phyloP scores from a whole-genome alignment of 1,140 invertebrate genomes.

The Melipona quadrifasciata region DNA sequence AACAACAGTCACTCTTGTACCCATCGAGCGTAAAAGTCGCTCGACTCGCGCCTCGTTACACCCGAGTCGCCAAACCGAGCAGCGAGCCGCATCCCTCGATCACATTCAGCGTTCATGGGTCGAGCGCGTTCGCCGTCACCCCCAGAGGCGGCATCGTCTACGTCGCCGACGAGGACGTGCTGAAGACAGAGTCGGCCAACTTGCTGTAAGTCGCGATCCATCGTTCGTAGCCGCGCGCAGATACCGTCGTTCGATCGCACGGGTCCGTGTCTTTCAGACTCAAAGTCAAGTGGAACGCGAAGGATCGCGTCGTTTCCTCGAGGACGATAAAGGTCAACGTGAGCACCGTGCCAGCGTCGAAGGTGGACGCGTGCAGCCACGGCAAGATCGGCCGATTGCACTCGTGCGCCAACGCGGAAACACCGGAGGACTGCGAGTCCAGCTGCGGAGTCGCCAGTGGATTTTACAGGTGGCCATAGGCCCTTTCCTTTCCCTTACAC shows the following conservation, averaged over 20 bases:
- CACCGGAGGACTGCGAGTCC: slow-evolving; percentile 78
- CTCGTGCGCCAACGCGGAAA: slow-evolving; percentile 82
- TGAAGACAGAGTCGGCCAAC: slow-evolving; percentile 73
- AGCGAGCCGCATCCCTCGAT: slow-evolving; percentile 66
- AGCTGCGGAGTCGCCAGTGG: slow-evolving; percentile 83
- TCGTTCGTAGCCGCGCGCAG: not conserved
- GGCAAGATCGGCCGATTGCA: slow-evolving; percentile 66
- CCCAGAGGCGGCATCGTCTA: slow-evolving; percentile 83
- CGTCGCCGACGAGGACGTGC: slow-evolving; percentile 78
- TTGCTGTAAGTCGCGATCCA: slow-evolving; percentile 70
- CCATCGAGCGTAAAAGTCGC: slow-evolving; percentile 62
- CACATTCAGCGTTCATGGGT: slow-evolving; percentile 68
- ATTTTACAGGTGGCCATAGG: slow-evolving; percentile 63
- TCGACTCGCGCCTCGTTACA: slow-evolving; percentile 68
- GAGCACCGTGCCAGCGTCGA: slow-evolving; percentile 72
- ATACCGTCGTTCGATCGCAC: not conserved
- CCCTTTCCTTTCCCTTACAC: not conserved
- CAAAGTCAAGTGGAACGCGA: slow-evolving; percentile 81
- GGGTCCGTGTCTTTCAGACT: slow-evolving; percentile 69
- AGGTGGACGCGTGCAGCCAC: slow-evolving; percentile 67
- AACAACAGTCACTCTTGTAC: slow-evolving; percentile 63
- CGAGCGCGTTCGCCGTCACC: slow-evolving; percentile 82
- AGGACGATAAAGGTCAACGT: slow-evolving; percentile 80
- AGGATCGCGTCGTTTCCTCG: slow-evolving; percentile 71
- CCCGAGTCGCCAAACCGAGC: slow-evolving; percentile 73